phyloP scores from a whole-genome alignment of 1,140 invertebrate species.

The Eubasilissa regina region DNA sequence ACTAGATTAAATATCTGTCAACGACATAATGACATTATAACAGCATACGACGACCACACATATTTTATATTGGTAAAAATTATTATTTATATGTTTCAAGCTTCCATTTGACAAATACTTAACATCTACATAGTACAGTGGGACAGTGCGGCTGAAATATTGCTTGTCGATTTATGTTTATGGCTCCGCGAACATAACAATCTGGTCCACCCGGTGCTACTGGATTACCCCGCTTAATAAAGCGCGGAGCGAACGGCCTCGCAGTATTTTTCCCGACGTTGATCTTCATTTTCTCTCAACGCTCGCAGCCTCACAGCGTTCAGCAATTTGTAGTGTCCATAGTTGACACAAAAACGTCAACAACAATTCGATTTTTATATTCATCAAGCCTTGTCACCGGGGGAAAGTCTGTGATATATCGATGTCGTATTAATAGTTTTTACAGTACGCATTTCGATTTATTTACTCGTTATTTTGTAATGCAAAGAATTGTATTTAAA shows the following conservation, averaged over 20 bases:
- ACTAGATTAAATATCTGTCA: too few species aligned
- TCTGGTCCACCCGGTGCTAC: conserved; percentile 45
- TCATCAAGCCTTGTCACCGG: not conserved
- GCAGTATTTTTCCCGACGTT: conserved; percentile 23
- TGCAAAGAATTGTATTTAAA: too few species aligned
- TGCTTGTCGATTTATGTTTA: conserved; percentile 55
- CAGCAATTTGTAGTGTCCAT: not conserved
- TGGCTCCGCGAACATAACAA: conserved; percentile 51
- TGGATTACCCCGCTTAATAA: conserved; percentile 33
- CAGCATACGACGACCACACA: too few species aligned
- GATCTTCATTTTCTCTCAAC: conserved; percentile 11
- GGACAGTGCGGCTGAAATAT: conserved; percentile 42
- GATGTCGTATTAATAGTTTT: too few species aligned
- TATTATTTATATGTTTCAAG: too few species aligned
- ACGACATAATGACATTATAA: too few species aligned
- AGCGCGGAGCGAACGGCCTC: conserved; percentile 15
- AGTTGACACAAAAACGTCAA: conserved; percentile 17
- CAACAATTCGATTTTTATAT: not conserved
- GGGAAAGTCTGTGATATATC: too few species aligned
- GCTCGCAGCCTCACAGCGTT: not conserved
- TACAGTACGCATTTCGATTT: too few species aligned
- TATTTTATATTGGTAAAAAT: too few species aligned
- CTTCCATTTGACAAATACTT: not conserved
- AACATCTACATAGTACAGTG: not conserved
- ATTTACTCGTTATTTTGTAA: too few species aligned